Percentiles rank a stretch among this genome's conserved stretches.
Evolutionary conservation across 1,140 invertebrate species (phyloP).

Genomic region (Mylabris phalerata): DNA sequence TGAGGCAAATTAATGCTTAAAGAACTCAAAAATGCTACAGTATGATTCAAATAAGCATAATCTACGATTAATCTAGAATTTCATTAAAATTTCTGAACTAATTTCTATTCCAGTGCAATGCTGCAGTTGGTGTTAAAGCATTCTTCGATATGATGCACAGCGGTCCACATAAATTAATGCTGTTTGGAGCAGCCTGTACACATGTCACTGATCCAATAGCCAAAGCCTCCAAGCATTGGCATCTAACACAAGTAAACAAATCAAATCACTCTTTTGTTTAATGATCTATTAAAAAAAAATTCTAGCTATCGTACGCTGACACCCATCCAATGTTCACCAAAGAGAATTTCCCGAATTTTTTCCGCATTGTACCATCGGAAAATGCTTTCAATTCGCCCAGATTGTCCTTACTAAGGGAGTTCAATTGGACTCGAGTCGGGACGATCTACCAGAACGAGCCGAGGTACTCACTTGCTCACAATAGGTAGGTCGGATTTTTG

Average conservation of each 20-base stretch:
- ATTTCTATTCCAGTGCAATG: slow-evolving; percentile 76
- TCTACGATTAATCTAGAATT: too few species aligned
- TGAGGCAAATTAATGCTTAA: too few species aligned
- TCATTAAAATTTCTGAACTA: too few species aligned
- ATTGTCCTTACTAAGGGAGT: slow-evolving; percentile 77
- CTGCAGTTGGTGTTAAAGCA: slow-evolving; percentile 94
- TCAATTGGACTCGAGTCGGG: slow-evolving; percentile 96
- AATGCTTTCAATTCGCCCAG: slow-evolving; percentile 93
- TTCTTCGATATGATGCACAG: slow-evolving; percentile 99
- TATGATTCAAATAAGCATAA: too few species aligned
- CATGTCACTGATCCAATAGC: slow-evolving; percentile 96
- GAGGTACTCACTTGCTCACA: slow-evolving; percentile 68
- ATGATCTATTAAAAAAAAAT: background rate
- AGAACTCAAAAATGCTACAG: too few species aligned
- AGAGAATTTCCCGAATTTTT: slow-evolving; percentile 92
- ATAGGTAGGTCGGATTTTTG: slow-evolving; percentile 26
- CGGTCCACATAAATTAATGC: slow-evolving; percentile 82
- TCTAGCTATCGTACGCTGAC: slow-evolving; percentile 91
- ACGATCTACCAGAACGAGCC: slow-evolving; percentile 97
- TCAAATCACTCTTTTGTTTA: background rate
- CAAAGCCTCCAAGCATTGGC: slow-evolving; percentile 95
- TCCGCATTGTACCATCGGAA: slow-evolving; percentile 90
- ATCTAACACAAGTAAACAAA: slow-evolving; percentile 75
- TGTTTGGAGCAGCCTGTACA: slow-evolving; percentile 94
- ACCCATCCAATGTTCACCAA: slow-evolving; percentile 97